A percentile compares a stretch with the other conserved stretches of the same genome.
Conservation (phyloP, 1,140 invertebrate species). For the Varroa destructor region DNA sequence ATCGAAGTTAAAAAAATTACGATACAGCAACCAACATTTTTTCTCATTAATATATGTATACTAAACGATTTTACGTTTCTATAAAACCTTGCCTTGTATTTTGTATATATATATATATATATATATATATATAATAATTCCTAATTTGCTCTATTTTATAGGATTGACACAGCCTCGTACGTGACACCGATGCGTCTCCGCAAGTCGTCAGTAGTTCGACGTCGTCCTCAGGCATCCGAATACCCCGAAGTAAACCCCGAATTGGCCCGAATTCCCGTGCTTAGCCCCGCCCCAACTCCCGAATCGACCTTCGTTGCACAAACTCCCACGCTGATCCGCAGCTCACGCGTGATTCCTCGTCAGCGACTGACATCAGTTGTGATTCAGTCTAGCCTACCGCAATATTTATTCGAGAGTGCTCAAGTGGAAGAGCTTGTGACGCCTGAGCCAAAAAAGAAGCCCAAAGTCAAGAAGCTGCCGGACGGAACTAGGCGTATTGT, state of each 20-base stretch:
- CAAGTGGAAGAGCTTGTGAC: conserved; percentile 10
- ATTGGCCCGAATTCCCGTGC: not conserved
- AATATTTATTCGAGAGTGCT: conserved; percentile 4
- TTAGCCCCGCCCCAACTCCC: not conserved
- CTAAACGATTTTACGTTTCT: too few species aligned
- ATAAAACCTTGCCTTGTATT: too few species aligned
- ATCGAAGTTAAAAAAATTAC: too few species aligned
- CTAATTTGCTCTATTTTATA: too few species aligned
- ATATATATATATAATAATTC: too few species aligned
- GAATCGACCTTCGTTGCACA: conserved; percentile 10
- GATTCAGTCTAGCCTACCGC: not conserved
- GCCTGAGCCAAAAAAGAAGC: not conserved
- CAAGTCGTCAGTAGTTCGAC: conserved; percentile 9
- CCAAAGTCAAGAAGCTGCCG: conserved; percentile 8
- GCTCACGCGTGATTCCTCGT: conserved; percentile 5
- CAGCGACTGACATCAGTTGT: not conserved
- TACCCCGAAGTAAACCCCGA: conserved; percentile 6
- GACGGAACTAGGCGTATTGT: not conserved
- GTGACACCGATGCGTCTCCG: conserved; percentile 8
- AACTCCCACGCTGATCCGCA: not conserved
- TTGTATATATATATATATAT: too few species aligned
- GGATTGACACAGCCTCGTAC: not conserved
- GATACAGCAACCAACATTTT: too few species aligned
- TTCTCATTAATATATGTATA: too few species aligned
- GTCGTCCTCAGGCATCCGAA: conserved; percentile 14